phyloP scores from a whole-genome alignment of 2,888 invertebrate species.

The Caenorhabditis zanzibari region DNA sequence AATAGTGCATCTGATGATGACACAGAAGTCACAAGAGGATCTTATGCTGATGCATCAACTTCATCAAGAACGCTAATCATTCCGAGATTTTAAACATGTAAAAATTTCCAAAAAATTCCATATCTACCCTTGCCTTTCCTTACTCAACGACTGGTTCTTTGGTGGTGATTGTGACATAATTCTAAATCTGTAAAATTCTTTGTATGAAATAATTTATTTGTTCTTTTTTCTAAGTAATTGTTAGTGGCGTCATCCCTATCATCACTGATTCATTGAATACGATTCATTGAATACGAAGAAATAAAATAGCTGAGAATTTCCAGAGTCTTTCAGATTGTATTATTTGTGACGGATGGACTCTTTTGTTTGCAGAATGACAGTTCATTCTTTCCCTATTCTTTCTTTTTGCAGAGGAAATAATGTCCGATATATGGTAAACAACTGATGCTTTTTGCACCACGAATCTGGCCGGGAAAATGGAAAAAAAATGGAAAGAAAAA shows the following conservation, averaged over 20 bases:
- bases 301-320: background rate
- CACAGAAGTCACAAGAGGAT: conserved; percentile 69
- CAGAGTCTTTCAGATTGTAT: background rate
- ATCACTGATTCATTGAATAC: background rate
- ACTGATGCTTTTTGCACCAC: conserved; percentile 15
- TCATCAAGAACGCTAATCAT: conserved; percentile 44
- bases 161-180: background rate
- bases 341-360: background rate
- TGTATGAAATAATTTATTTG: too few relatives aligned
- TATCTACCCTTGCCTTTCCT: background rate
- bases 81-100: too few relatives aligned
- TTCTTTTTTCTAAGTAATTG: background rate
- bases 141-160: too few relatives aligned
- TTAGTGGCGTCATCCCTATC: background rate
- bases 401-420: background rate
- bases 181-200: background rate
- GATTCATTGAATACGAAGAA: too few relatives aligned
- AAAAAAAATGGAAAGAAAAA: conserved; percentile 5
- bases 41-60: conserved; percentile 75
- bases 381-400: background rate
- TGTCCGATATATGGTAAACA: background rate
- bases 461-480: background rate
- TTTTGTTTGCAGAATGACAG: conserved; percentile 12
- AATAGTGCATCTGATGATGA: conserved; percentile 2
- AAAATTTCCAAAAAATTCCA: background rate